Base-by-base conservation (phyloP, 2,113 vertebrate genomes). In the Pachypanchax playfairii region DNA sequence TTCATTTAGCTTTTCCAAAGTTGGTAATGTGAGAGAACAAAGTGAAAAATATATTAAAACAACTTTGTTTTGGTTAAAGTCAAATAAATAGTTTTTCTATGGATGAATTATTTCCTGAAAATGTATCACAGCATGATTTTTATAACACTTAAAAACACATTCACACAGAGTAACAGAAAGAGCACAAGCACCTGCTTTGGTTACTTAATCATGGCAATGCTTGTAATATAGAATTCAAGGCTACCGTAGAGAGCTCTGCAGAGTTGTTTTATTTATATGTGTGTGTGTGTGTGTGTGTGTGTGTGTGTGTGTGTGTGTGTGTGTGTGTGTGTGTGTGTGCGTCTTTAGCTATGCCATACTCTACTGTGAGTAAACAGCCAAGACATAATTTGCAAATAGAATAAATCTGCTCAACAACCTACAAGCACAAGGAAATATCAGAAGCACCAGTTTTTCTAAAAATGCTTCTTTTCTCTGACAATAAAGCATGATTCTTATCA, bases 361-460 rank as follows among this genome's bases (percentile, higher is more conserved):
- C n/a, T n/a, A n/a, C n/a, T n/a, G n/a, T n/a, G n/a, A n/a, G n/a
- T n/a, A 80, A 80, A 84, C 12, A 73, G 33, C 70, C 21, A 31
- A 38, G 15, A 12, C 5, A 24, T 14, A 46, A 26, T 69, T 39
- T 49, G 68, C 54, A 61, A 22, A 46, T 49, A 47, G 57, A 58
- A 53, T 49, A 58, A 66, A 47, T 70, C n/a, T 28, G 33, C 63
- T 82, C 65, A 69, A 51, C 65, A 50, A 29, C 28, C 36, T 29
- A 39, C 65, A 52, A n/a, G 4, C 28, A 55, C 64, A 56, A 55
- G 61, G 57, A 31, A n/a, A 49, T 47, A 78, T 49, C 68, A 84
- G 54, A 74, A 82, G 64, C 48, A 58, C 69, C 63, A 60, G 64
- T 56, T 70, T 84, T 58, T 73, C 80, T 79, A 76, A 70, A 81